Conservation (phyloP, 2,888 invertebrate species). For the Dryadula phaetusa region DNA sequence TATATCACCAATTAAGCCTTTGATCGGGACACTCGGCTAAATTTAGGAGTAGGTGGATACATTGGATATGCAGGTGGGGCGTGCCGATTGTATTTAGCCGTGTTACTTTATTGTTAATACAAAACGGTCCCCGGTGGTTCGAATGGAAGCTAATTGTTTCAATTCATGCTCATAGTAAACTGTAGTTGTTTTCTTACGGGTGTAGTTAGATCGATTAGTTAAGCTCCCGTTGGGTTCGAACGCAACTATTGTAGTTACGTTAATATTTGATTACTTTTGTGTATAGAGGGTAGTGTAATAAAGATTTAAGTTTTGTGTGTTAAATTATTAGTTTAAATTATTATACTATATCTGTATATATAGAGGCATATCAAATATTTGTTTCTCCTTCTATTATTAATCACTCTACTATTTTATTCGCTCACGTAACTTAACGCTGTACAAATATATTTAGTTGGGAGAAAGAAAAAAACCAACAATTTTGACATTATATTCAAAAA, state of each 20-base stretch:
- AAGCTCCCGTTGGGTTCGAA: slow-evolving; percentile 1
- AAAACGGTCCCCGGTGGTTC: slow-evolving; percentile 55
- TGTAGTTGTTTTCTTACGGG: slow-evolving; percentile 44
- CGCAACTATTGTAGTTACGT: slow-evolving; percentile 3
- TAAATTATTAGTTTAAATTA: too few relatives aligned
- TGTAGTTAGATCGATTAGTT: slow-evolving; percentile 28
- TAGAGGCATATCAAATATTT: too few relatives aligned
- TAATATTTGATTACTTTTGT: background rate
- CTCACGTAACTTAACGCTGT: background rate
- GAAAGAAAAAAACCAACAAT: too few relatives aligned
- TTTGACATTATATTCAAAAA: too few relatives aligned
- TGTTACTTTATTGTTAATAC: slow-evolving; percentile 51
- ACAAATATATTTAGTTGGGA: background rate
- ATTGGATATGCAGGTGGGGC: slow-evolving; percentile 39
- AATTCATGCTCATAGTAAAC: slow-evolving; percentile 47
- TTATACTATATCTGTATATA: too few relatives aligned
- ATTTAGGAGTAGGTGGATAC: slow-evolving; percentile 54
- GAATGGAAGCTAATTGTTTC: slow-evolving; percentile 56
- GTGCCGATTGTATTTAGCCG: slow-evolving; percentile 49
- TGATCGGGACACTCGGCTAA: slow-evolving; percentile 68
- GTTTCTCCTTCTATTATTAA: too few relatives aligned
- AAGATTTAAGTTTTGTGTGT: background rate
- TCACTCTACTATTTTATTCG: too few relatives aligned
- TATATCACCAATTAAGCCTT: slow-evolving; percentile 81
- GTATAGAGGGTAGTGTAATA: background rate